Conservation (phyloP, 2,113 vertebrate species). For the Charadrius vociferus region DNA sequence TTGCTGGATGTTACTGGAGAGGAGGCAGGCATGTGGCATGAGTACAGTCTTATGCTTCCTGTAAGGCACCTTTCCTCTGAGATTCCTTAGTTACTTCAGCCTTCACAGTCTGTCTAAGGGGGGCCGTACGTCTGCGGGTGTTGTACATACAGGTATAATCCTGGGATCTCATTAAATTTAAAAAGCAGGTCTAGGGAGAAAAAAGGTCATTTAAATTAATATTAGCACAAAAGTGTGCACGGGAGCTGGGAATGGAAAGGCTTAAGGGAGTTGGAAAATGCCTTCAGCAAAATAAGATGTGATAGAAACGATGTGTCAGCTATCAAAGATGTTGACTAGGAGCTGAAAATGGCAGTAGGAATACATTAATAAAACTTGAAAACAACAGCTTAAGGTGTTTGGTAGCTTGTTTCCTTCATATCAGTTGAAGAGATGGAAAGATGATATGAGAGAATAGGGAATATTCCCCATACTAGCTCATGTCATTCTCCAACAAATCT, state of each 20-base stretch:
- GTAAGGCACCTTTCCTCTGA: not conserved
- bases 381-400: slow-evolving; percentile 58
- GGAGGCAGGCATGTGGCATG: not conserved
- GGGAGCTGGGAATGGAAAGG: slow-evolving; percentile 9
- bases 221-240: not conserved
- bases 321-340: slow-evolving; percentile 54
- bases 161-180: slow-evolving; percentile 12
- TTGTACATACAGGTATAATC: not conserved
- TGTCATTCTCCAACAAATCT: not conserved
- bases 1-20: not conserved
- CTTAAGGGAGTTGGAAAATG: slow-evolving; percentile 44
- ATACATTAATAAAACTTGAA: slow-evolving; percentile 53
- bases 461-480: not conserved
- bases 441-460: not conserved
- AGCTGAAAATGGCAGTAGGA: slow-evolving; percentile 63
- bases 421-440: not conserved
- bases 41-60: rapidly evolving
- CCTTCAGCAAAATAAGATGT: slow-evolving; percentile 60
- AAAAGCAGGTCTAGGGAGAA: not conserved
- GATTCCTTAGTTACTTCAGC: not conserved
- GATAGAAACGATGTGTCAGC: slow-evolving; percentile 69
- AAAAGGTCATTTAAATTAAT: slow-evolving; percentile 56
- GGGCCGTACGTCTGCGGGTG: not conserved
- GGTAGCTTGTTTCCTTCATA: slow-evolving; percentile 5
- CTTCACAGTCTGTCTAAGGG: not conserved